phyloP scores from a whole-genome alignment of 2,888 invertebrate genomes.

The Suillia variegata region DNA sequence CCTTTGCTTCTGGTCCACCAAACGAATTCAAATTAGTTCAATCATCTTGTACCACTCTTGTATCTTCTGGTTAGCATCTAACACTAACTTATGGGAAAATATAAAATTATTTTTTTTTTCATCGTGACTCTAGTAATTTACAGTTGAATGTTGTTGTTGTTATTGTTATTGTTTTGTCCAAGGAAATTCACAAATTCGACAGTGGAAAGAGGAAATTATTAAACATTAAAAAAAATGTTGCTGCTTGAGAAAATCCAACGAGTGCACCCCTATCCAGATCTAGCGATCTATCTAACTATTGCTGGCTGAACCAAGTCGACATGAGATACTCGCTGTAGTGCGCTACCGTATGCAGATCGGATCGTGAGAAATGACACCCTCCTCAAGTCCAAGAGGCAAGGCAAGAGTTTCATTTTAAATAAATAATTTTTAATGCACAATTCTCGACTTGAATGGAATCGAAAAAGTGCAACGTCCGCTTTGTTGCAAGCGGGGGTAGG shows the following conservation, averaged over 20 bases:
- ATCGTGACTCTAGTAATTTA: too few species aligned
- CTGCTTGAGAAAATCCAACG: constrained; percentile 30
- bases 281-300: too few species aligned
- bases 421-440: neutral
- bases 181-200: constrained; percentile 44
- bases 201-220: constrained; percentile 49
- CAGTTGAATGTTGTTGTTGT: constrained; percentile 5
- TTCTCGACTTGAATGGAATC: neutral
- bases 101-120: too few species aligned
- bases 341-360: neutral
- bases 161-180: constrained; percentile 14
- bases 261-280: neutral
- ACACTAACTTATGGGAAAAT: constrained; percentile 16
- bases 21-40: constrained; percentile 47
- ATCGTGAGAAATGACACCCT: constrained; percentile 6
- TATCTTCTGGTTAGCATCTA: constrained; percentile 30
- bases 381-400: neutral
- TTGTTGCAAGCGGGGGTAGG: neutral
- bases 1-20: constrained; percentile 12
- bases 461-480: neutral
- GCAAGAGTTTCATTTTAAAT: neutral
- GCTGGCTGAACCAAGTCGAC: too few species aligned
- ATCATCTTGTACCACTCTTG: constrained; percentile 47
- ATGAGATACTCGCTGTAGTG: too few species aligned
- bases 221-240: constrained; percentile 52